phyloP scores from a whole-genome alignment of 2,797 vertebrate genomes.

The Alosa sapidissima region DNA sequence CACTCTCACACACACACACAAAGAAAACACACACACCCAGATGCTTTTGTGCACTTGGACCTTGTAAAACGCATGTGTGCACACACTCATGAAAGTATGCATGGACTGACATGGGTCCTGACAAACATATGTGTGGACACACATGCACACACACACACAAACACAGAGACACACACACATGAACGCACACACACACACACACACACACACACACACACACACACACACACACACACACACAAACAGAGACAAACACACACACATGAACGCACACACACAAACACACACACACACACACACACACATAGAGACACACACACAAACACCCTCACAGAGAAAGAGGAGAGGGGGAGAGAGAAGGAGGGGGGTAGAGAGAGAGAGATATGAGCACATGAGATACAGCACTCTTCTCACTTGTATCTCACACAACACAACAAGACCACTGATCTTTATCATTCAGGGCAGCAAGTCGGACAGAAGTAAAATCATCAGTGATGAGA shows the following conservation, averaged over 20 bases:
- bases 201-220: not conserved
- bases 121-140: slow-evolving; percentile 6
- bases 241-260: not conserved
- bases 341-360: not conserved
- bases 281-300: not conserved
- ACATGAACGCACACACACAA: not conserved
- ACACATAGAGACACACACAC: not conserved
- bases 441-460: not conserved
- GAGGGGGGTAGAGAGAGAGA: not conserved
- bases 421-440: too few relatives aligned
- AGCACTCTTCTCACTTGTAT: not conserved
- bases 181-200: not conserved
- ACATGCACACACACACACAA: not conserved
- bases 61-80: not conserved
- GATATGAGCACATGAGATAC: too few relatives aligned
- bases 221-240: not conserved
- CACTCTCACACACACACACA: not conserved
- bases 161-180: not conserved
- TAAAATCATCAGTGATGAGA: not conserved
- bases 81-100: slow-evolving; percentile 8
- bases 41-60: not conserved
- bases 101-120: not conserved
- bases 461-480: not conserved
- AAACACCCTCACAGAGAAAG: not conserved
- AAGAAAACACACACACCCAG: not conserved